A percentile compares a stretch with the other conserved stretches of the same genome.
Conservation (phyloP, 2,113 vertebrate species). For the Heteronetta atricapilla region DNA sequence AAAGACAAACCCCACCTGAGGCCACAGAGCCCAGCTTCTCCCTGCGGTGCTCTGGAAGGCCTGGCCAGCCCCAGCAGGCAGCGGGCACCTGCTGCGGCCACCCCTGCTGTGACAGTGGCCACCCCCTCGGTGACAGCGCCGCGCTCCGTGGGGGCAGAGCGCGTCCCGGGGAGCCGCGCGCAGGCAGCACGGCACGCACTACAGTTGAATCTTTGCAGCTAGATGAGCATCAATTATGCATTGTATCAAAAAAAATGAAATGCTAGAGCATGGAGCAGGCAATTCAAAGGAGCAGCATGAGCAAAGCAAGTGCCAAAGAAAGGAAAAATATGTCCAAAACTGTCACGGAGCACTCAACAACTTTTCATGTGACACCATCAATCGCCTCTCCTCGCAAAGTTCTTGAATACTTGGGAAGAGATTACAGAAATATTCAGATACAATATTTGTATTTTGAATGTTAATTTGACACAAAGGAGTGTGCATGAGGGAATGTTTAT, state of each 20-base stretch:
- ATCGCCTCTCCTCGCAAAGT: background rate
- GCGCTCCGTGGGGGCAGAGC: fast-evolving
- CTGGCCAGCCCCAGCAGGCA: background rate
- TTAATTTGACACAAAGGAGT: conserved; percentile 95
- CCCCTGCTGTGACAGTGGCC: background rate
- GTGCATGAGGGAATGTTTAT: conserved; percentile 91
- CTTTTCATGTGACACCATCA: background rate
- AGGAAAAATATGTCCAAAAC: conserved; percentile 5
- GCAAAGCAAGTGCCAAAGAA: conserved; percentile 33
- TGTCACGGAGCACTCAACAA: background rate
- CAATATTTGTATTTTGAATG: conserved; percentile 91
- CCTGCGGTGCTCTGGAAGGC: background rate
- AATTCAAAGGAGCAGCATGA: conserved; percentile 24
- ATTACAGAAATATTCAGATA: conserved; percentile 77
- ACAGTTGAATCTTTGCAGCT: background rate
- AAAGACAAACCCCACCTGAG: background rate
- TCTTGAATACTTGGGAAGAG: conserved; percentile 51
- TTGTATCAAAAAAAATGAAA: conserved; percentile 20
- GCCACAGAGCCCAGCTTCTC: fast-evolving
- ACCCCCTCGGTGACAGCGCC: background rate
- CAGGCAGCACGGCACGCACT: fast-evolving
- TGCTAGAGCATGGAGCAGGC: background rate
- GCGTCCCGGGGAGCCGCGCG: fast-evolving
- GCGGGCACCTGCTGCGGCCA: fast-evolving
- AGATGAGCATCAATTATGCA: conserved; percentile 53